These are phyloP conservation scores for Gallinago jamesoni DNA, from an alignment of 2,113 vertebrate genomes.

Conservation along the genomic window DNA sequence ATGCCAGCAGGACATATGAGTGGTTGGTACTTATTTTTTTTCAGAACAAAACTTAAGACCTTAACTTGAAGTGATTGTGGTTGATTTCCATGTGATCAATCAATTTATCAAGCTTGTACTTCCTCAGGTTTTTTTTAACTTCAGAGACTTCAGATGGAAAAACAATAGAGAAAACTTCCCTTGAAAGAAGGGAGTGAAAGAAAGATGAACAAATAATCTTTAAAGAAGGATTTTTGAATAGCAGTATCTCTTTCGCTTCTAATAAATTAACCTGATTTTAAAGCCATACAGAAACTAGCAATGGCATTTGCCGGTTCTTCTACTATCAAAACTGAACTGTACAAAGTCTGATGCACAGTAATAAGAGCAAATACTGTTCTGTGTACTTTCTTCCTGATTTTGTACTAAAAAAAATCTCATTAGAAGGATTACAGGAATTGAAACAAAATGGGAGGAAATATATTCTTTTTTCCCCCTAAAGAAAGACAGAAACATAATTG, in stretches of 20 bases:
- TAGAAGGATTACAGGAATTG: not conserved
- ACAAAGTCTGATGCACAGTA: not conserved
- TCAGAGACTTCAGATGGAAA: not conserved
- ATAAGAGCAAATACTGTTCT: not conserved
- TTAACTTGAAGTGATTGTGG: not conserved
- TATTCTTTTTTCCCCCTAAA: not conserved
- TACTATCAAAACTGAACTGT: not conserved
- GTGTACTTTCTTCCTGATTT: not conserved
- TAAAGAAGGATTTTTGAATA: not conserved
- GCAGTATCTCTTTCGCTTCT: not conserved
- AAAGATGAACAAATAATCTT: not conserved
- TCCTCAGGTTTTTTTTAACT: not conserved
- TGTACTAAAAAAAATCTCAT: not conserved
- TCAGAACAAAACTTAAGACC: not conserved
- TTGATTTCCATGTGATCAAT: not conserved
- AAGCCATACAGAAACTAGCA: not conserved
- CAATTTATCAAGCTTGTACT: rapidly evolving
- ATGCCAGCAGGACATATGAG: not conserved
- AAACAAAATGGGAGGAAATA: not conserved
- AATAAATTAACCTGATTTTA: not conserved
- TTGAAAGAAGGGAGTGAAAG: not conserved
- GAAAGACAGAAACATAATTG: not conserved
- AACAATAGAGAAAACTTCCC: not conserved
- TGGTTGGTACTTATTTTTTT: not conserved
- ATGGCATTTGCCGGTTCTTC: not conserved